Evolutionary conservation across 2,113 vertebrate species (phyloP).

Genomic region (Grantiella picta): DNA sequence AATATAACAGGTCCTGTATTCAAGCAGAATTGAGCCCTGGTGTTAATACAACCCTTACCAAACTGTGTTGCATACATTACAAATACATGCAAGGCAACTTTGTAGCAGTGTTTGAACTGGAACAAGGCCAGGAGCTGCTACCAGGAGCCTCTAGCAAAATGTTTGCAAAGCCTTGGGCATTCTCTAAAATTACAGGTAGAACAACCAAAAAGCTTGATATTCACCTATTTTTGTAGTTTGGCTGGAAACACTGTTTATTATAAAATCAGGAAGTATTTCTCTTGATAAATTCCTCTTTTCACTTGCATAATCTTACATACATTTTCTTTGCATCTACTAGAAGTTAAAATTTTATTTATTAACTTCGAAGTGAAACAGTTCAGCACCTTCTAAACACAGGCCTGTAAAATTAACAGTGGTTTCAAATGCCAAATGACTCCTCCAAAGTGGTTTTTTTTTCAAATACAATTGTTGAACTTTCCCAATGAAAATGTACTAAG

Average conservation of each 20-base stretch:
- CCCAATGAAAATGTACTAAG: not conserved
- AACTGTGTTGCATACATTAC: rapidly evolving
- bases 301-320: not conserved
- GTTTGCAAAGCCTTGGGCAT: not conserved
- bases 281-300: not conserved
- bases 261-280: not conserved
- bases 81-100: not conserved
- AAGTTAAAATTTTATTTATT: not conserved
- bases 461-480: not conserved
- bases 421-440: not conserved
- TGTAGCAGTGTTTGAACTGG: not conserved
- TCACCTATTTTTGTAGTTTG: not conserved
- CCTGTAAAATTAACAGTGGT: not conserved
- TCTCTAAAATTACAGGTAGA: not conserved
- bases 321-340: not conserved
- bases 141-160: not conserved
- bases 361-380: not conserved
- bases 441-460: not conserved
- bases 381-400: not conserved
- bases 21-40: not conserved
- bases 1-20: not conserved
- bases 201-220: not conserved
- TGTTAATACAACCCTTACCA: not conserved
- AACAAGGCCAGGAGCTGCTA: not conserved
- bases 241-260: not conserved